A percentile compares a stretch with the other conserved stretches of the same genome.
Conservation (phyloP, 2,797 vertebrate genomes). For the Smutsia gigantea region DNA sequence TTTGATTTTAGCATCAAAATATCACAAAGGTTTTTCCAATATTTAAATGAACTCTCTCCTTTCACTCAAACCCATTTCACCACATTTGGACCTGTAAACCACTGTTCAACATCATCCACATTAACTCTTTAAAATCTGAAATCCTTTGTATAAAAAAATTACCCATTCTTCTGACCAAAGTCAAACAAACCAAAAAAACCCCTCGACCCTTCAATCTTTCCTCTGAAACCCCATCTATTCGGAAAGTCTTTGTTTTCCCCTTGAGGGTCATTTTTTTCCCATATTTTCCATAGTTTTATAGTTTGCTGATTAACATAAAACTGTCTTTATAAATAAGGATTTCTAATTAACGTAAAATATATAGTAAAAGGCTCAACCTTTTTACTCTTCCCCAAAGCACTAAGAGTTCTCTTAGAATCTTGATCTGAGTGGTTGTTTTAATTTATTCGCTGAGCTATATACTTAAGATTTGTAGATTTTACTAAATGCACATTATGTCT, state of each 20-base stretch:
- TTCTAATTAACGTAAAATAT: constrained; percentile 44
- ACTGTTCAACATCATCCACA: neutral
- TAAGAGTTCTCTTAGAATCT: constrained; percentile 31
- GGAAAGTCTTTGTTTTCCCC: neutral
- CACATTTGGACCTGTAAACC: neutral
- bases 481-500: neutral
- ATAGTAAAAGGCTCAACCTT: neutral
- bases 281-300: constrained; percentile 34
- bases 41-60: constrained; percentile 34
- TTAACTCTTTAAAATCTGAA: constrained; percentile 34
- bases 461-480: neutral
- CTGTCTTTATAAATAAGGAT: constrained; percentile 25
- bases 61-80: constrained; percentile 46
- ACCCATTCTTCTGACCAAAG: constrained; percentile 34
- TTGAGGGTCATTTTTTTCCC: neutral
- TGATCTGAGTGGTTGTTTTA: neutral
- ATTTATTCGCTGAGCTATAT: constrained; percentile 17
- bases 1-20: constrained; percentile 38
- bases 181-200: neutral
- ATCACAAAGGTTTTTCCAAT: neutral
- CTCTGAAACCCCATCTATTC: constrained; percentile 6
- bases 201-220: neutral
- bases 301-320: constrained; percentile 42
- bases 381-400: neutral
- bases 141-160: constrained; percentile 26